Evolutionary conservation across 2,797 vertebrate genomes (phyloP).

Genomic region (Sphaeramia orbicularis): DNA sequence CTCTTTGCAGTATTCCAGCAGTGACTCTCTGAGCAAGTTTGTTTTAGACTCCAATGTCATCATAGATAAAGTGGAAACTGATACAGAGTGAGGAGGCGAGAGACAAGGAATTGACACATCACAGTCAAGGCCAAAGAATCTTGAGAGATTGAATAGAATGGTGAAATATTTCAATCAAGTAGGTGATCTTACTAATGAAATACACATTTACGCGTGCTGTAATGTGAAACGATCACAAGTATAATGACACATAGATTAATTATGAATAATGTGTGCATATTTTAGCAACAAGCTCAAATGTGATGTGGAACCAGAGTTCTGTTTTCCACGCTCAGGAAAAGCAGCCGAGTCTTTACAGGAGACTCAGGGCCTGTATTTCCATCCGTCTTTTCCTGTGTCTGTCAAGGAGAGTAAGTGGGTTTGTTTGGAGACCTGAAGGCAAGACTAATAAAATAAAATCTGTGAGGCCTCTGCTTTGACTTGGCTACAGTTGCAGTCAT

Average conservation of each 20-base stretch:
- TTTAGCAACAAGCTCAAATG: slow-evolving; percentile 10
- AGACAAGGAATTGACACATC: slow-evolving; percentile 17
- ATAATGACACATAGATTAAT: not conserved
- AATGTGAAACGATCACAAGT: slow-evolving; percentile 2
- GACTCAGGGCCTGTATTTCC: slow-evolving; percentile 42
- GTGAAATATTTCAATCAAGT: slow-evolving; percentile 3
- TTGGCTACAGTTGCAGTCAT: slow-evolving; percentile 42
- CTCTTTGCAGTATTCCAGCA: slow-evolving; percentile 10
- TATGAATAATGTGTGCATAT: not conserved
- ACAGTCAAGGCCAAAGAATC: slow-evolving; percentile 36
- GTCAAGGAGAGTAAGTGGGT: slow-evolving; percentile 57
- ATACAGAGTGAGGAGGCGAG: slow-evolving; percentile 20
- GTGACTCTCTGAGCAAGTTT: slow-evolving; percentile 24
- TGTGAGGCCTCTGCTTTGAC: slow-evolving; percentile 47
- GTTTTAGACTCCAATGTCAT: slow-evolving; percentile 32
- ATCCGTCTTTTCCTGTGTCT: slow-evolving; percentile 49
- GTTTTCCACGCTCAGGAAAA: slow-evolving; percentile 30
- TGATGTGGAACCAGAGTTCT: slow-evolving; percentile 27
- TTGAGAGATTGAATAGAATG: slow-evolving; percentile 22
- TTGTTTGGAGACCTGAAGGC: slow-evolving; percentile 64
- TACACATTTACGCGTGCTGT: slow-evolving; percentile 6
- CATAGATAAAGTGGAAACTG: slow-evolving; percentile 8
- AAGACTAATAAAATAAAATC: slow-evolving; percentile 56
- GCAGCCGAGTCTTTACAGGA: slow-evolving; percentile 26
- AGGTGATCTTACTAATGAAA: slow-evolving; percentile 6